Conservation (phyloP, 2,113 vertebrate genomes). For the Leptodactylus fuscus region DNA sequence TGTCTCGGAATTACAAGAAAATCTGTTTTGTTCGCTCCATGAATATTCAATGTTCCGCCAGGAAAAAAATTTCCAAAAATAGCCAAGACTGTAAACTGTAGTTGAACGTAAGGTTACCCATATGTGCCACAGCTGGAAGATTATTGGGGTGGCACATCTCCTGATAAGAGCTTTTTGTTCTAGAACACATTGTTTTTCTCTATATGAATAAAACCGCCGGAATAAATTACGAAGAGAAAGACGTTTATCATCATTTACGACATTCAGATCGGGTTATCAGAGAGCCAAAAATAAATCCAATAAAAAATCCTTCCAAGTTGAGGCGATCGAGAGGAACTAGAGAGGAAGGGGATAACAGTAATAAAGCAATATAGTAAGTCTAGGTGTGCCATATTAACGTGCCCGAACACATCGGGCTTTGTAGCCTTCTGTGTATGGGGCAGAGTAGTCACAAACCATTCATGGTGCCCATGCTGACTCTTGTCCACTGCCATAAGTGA, state of each 20-base stretch:
- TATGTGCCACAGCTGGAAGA: neutral
- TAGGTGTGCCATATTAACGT: too few relatives aligned
- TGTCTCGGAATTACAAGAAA: neutral
- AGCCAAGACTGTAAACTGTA: neutral
- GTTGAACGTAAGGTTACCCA: neutral
- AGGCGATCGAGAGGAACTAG: neutral
- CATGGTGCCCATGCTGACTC: too few relatives aligned
- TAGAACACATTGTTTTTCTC: neutral
- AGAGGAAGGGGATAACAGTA: too few relatives aligned
- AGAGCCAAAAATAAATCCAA: neutral
- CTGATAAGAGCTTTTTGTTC: neutral
- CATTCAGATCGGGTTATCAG: neutral
- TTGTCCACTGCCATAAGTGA: too few relatives aligned
- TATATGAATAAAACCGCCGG: neutral
- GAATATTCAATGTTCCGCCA: neutral
- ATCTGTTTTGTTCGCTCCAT: neutral
- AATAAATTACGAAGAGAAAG: neutral
- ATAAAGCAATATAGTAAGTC: too few relatives aligned
- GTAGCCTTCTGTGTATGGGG: too few relatives aligned
- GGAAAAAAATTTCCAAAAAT: neutral
- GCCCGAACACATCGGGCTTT: too few relatives aligned
- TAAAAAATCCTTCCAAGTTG: neutral
- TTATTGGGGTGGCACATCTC: neutral
- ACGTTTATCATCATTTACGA: constrained; percentile 4
- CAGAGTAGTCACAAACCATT: too few relatives aligned